These are phyloP conservation scores for Sesamia nonagrioides DNA, from an alignment of 1,140 invertebrate species.

Conservation along the genomic window DNA sequence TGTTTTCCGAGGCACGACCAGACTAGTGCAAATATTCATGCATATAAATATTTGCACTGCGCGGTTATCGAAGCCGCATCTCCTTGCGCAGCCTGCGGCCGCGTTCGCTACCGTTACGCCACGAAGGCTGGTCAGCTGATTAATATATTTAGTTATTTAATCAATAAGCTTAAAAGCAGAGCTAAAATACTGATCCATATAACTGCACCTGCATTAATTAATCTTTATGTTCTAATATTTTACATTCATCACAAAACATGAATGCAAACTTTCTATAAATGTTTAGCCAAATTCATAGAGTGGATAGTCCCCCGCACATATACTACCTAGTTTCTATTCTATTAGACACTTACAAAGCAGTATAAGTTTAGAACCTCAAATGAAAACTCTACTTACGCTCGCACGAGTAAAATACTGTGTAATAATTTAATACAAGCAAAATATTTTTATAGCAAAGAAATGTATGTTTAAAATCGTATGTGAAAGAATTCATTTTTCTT, in stretches of 20 bases:
- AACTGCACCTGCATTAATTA: too few species aligned
- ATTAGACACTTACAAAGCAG: conserved; percentile 54
- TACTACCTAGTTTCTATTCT: conserved; percentile 41
- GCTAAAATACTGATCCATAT: too few species aligned
- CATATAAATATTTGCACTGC: too few species aligned
- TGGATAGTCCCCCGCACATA: conserved; percentile 24
- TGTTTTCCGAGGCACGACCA: too few species aligned
- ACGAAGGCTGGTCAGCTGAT: too few species aligned
- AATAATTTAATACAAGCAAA: conserved; percentile 72
- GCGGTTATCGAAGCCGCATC: too few species aligned
- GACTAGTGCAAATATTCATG: too few species aligned
- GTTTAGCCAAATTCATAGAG: conserved; percentile 7
- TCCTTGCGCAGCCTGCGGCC: too few species aligned
- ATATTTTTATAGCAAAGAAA: conserved; percentile 57
- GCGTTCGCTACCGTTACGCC: too few species aligned
- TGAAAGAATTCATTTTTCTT: conserved; percentile 70
- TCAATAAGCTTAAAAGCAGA: too few species aligned
- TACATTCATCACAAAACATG: background rate
- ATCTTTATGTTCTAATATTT: too few species aligned
- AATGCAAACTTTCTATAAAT: conserved; percentile 6
- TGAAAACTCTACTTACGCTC: conserved; percentile 53
- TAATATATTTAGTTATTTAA: too few species aligned
- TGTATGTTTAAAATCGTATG: conserved; percentile 55
- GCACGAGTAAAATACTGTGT: conserved; percentile 63
- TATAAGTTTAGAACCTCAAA: conserved; percentile 59